Evolutionary conservation across 2,113 vertebrate species (phyloP), one percentile per base, ranked within the genome.

Genomic region (Hippocampus guttulatus): DNA sequence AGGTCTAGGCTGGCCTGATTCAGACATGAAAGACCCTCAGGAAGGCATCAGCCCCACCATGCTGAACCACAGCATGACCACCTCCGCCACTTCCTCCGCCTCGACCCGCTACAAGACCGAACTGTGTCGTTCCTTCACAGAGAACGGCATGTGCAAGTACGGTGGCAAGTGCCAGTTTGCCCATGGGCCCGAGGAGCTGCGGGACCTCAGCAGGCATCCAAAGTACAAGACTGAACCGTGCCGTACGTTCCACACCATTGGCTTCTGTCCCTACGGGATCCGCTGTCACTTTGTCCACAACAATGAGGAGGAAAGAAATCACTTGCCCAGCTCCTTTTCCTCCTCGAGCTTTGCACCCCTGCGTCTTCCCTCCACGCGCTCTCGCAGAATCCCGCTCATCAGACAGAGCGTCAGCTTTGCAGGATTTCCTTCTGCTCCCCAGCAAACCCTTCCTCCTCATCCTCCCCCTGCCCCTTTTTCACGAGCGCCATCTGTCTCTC

Each of bases 241-340:
- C 66, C 95, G 94, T 71, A 96, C 95, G 8, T 96, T 95, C 88
- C 94, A 95, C 87, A 91, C 92, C 69, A 91, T 94, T 10, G 95
- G 95, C 71, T 91, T 93, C 84, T 96, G 95, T 58, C 95, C 95
- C 5, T 96, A 96, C 0, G 95, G 95, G 27, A 92, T 93, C 1
- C 94, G 95, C 57, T 96, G 95, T 85, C 95, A 96, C 82, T 96
- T 96, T 81, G 94, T 96, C 74, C 95, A 96, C 89, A 92, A 92
- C 84, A 78, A 64, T 0, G 92, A 93, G 67, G 95, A 96, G 11
- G 90, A 92, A 38, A 78, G 55, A 14, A 77, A 71, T 7, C 79
- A 75, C 12, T 75, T 84, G 1, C 74, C 76, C 2, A 76, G 75
- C 0, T 86, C 75, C 10, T 76, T 20, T 10, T 70, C 69, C 2